Conservation (phyloP, 2,113 vertebrate genomes). For the Apteryx mantelli region DNA sequence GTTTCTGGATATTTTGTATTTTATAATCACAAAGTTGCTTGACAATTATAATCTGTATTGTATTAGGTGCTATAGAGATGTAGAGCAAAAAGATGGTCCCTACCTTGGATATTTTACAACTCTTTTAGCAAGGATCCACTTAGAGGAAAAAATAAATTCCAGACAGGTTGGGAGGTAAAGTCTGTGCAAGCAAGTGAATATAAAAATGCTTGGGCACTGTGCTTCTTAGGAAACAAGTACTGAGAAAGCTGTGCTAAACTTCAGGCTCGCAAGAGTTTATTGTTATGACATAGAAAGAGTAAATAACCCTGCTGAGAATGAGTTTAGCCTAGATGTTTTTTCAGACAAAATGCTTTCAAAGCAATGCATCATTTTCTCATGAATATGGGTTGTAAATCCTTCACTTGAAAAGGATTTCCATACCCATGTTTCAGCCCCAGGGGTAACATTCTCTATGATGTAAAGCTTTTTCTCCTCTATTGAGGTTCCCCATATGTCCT, state of each 20-base stretch:
- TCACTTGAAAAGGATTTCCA: slow-evolving; percentile 8
- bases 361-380: slow-evolving; percentile 20
- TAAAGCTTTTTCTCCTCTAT: not conserved
- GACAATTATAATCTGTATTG: not conserved
- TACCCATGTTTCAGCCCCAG: slow-evolving; percentile 17
- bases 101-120: not conserved
- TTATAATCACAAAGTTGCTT: not conserved
- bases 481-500: not conserved
- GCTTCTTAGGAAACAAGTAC: not conserved
- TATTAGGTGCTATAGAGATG: not conserved
- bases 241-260: not conserved
- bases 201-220: not conserved
- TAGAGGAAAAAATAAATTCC: not conserved
- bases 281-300: not conserved
- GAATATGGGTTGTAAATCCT: slow-evolving; percentile 21
- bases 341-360: not conserved
- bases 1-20: not conserved
- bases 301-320: not conserved
- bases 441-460: not conserved
- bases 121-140: not conserved
- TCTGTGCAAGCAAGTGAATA: accelerated
- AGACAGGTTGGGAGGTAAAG: not conserved
- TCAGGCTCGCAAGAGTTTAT: not conserved
- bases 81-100: not conserved
- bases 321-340: not conserved